Percentiles rank a stretch among this genome's conserved stretches.
phyloP scores from a whole-genome alignment of 2,113 vertebrate genomes.

The Mixornis gularis region DNA sequence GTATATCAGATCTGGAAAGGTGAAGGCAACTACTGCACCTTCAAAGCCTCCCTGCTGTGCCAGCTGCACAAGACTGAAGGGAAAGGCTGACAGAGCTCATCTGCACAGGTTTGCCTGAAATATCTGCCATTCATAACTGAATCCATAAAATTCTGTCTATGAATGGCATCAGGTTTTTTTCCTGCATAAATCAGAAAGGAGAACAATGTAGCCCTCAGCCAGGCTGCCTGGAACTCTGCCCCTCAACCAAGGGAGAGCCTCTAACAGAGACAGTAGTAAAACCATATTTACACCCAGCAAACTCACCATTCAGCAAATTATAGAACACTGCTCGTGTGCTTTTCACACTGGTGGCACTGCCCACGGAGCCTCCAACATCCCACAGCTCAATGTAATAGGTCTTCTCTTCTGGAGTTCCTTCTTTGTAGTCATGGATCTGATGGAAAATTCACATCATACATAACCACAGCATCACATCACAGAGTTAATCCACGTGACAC shows the following conservation, averaged over 20 bases:
- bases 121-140: neutral
- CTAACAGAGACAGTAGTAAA: neutral
- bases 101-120: neutral
- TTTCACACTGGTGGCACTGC: slow-evolving; percentile 91
- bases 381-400: slow-evolving; percentile 95
- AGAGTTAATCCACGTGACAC: neutral
- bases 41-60: neutral
- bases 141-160: neutral
- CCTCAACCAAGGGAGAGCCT: neutral
- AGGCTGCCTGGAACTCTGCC: neutral
- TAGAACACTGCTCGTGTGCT: slow-evolving; percentile 97
- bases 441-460: slow-evolving; percentile 1
- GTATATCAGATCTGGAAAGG: neutral
- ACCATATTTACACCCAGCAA: neutral
- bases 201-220: neutral
- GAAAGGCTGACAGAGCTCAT: neutral
- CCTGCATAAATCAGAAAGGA: neutral
- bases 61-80: neutral
- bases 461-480: neutral
- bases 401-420: slow-evolving; percentile 96
- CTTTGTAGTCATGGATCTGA: slow-evolving; percentile 96
- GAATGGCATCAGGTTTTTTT: rapidly evolving
- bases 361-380: slow-evolving; percentile 95
- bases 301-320: slow-evolving; percentile 90
- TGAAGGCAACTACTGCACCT: neutral